phyloP scores from a whole-genome alignment of 2,113 vertebrate genomes.

The Corythaeola cristata region DNA sequence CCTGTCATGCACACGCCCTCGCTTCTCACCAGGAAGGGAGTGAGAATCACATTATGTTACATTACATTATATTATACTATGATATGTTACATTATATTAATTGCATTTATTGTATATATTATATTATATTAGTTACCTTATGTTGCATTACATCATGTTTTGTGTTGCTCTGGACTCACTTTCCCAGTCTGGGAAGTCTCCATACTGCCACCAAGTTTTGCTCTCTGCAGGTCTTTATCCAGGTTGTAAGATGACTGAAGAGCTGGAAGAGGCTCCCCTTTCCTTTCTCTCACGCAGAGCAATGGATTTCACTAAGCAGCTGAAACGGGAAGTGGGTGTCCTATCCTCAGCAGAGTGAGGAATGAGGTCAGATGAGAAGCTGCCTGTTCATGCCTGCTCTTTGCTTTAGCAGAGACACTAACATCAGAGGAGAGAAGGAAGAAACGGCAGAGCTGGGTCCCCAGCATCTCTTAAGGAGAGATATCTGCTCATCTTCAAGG shows the following conservation, averaged over 20 bases:
- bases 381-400: neutral
- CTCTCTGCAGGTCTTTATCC: neutral
- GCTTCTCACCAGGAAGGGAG: neutral
- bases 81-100: too few relatives aligned
- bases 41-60: neutral
- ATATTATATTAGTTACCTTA: neutral
- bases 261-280: neutral
- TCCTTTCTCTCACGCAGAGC: neutral
- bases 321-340: neutral
- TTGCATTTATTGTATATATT: neutral
- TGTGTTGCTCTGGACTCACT: neutral
- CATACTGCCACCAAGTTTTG: neutral
- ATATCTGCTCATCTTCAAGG: neutral
- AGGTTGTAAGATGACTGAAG: neutral
- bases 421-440: rapidly evolving
- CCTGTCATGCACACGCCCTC: rapidly evolving
- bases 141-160: neutral
- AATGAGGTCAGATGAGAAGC: neutral
- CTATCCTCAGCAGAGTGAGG: neutral
- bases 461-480: neutral
- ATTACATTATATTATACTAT: neutral
- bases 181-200: neutral
- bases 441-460: neutral
- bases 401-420: neutral
- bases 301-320: neutral